Evolutionary conservation across 1,140 invertebrate species (phyloP).

Genomic region (Nomia melanderi): DNA sequence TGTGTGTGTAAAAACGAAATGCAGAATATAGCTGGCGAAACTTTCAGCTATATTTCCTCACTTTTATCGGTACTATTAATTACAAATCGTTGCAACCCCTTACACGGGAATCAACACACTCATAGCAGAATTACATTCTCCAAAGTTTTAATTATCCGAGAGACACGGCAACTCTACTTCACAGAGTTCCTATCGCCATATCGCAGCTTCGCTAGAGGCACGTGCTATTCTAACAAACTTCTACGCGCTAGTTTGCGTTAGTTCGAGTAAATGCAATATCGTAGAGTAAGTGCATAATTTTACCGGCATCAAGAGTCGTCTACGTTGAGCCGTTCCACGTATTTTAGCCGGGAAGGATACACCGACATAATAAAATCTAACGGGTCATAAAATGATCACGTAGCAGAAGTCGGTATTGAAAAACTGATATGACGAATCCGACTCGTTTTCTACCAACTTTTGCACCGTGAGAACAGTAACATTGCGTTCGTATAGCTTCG

Average conservation of each 20-base stretch:
- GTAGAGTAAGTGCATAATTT: constrained; percentile 49
- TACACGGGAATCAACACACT: not conserved
- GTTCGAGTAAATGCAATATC: constrained; percentile 60
- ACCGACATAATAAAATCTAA: not conserved
- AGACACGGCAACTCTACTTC: constrained; percentile 32
- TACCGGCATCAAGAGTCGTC: constrained; percentile 26
- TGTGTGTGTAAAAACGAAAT: no score
- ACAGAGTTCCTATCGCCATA: constrained; percentile 44
- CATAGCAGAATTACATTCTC: constrained; percentile 43
- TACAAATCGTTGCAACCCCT: not conserved
- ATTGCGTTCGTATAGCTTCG: no score
- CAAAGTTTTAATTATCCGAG: constrained; percentile 62
- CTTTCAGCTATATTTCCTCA: not conserved
- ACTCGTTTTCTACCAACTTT: no score
- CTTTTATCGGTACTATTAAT: constrained; percentile 14
- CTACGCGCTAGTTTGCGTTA: constrained; percentile 54
- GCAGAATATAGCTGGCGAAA: no score
- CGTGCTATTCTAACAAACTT: constrained; percentile 55
- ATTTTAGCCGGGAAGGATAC: no score
- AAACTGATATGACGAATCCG: no score
- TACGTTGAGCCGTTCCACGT: no score
- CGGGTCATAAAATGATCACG: no score
- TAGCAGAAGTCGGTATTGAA: no score
- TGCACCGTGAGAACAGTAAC: no score
- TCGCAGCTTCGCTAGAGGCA: constrained; percentile 41